These are phyloP conservation scores for Danio jaintianensis DNA, from an alignment of 2,797 vertebrate species.

Conservation along the genomic window DNA sequence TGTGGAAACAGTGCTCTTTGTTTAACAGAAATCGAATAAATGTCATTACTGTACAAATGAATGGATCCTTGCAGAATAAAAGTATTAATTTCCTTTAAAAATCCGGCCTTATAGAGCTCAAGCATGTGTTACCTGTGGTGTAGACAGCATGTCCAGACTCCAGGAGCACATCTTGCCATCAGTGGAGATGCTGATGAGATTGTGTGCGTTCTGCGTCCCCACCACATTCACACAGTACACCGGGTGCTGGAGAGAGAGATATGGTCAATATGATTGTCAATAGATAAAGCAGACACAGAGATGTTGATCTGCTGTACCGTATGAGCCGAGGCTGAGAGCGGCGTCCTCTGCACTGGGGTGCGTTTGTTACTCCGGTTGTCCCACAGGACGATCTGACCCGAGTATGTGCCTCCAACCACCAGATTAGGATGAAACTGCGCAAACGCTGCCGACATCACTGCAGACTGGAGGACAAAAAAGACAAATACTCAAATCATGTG, in stretches of 20 bases:
- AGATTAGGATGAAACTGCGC: slow-evolving; percentile 98
- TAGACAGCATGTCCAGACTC: slow-evolving; percentile 99
- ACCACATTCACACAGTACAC: slow-evolving; percentile 98
- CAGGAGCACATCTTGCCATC: slow-evolving; percentile 99
- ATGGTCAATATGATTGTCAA: neutral
- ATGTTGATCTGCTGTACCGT: slow-evolving; percentile 75
- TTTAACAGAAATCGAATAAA: too few relatives aligned
- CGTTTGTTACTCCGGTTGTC: slow-evolving; percentile 99
- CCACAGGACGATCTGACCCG: slow-evolving; percentile 98
- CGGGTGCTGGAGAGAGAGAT: slow-evolving; percentile 83
- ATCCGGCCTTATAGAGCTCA: too few relatives aligned
- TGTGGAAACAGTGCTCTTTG: too few relatives aligned
- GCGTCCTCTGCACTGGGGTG: slow-evolving; percentile 98
- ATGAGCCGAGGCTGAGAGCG: slow-evolving; percentile 92
- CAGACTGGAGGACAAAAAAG: slow-evolving; percentile 80
- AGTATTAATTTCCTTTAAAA: neutral
- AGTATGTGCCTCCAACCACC: slow-evolving; percentile 97
- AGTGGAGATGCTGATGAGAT: slow-evolving; percentile 98
- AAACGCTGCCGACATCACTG: slow-evolving; percentile 97
- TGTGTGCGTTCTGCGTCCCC: slow-evolving; percentile 97
- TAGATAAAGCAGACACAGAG: neutral
- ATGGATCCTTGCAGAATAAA: too few relatives aligned
- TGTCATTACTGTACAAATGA: too few relatives aligned
- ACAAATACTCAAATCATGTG: neutral
- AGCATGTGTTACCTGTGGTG: slow-evolving; percentile 87